Percentiles rank a stretch among this genome's conserved stretches.
phyloP scores from a whole-genome alignment of 2,797 vertebrate genomes.

The Girardinus metallicus region DNA sequence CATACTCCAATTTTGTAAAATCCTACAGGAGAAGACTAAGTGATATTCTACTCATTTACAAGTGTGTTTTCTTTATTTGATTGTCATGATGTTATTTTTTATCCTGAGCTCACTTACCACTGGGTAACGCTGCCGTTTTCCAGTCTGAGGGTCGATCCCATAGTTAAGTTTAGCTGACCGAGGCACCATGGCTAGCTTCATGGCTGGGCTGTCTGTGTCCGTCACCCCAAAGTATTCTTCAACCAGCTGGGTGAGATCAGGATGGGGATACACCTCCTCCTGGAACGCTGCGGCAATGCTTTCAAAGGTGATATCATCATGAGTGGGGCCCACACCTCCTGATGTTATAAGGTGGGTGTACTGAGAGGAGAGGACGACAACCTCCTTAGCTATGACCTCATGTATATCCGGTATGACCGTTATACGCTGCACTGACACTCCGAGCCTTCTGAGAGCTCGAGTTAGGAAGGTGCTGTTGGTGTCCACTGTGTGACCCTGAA shows the following conservation, averaged over 20 bases:
- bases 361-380: conserved; percentile 82
- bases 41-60: not conserved
- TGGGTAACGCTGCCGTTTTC: conserved; percentile 83
- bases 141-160: conserved; percentile 82
- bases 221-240: conserved; percentile 79
- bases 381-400: conserved; percentile 87
- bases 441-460: conserved; percentile 86
- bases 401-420: conserved; percentile 89
- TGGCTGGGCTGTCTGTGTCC: conserved; percentile 75
- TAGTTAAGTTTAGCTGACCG: conserved; percentile 90
- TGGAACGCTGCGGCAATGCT: conserved; percentile 90
- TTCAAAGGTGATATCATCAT: conserved; percentile 95
- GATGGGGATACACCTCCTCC: conserved; percentile 83
- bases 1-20: not conserved
- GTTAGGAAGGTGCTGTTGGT: conserved; percentile 94
- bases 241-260: conserved; percentile 84
- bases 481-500: conserved; percentile 92
- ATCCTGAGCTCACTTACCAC: conserved; percentile 75
- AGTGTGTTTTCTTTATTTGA: not conserved
- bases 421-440: conserved; percentile 87
- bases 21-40: not conserved
- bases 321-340: conserved; percentile 94
- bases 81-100: not conserved
- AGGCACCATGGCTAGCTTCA: conserved; percentile 90
- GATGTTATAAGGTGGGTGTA: conserved; percentile 92